A percentile compares a stretch with the other conserved stretches of the same genome.
These are phyloP conservation scores for fruit fly (Drosophila melanogaster) DNA, from an alignment of 1,140 invertebrate genomes.

Conservation along the genomic window Release_6_plus_ISO1_MT NT_033779.5:9851501-9852000, in stretches of 20 bases:
- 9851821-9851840: background rate
- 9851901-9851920: conserved; percentile 3
- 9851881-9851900: background rate
- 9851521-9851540: conserved; percentile 70
- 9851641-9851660: conserved; percentile 41
- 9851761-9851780: conserved; percentile 9
- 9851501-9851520: conserved; percentile 47
- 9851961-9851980: background rate
- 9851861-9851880: no score
- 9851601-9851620: conserved; percentile 38
- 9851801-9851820: conserved; percentile 10
- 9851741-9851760: conserved; percentile 19
- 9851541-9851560: conserved; percentile 34
- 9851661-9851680: conserved; percentile 64
- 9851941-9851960: background rate
- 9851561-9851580: conserved; percentile 64
- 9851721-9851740: conserved; percentile 67
- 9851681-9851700: conserved; percentile 78
- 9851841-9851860: no score
- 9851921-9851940: conserved; percentile 17
- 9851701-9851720: conserved; percentile 22
- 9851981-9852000: conserved; percentile 24
- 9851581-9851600: conserved; percentile 66
- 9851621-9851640: conserved; percentile 18
- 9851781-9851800: background rate